Percentiles rank a stretch among this genome's conserved stretches.
These are phyloP conservation scores for Macroramphosus scolopax DNA, from an alignment of 2,797 vertebrate species.

Conservation along the genomic window DNA sequence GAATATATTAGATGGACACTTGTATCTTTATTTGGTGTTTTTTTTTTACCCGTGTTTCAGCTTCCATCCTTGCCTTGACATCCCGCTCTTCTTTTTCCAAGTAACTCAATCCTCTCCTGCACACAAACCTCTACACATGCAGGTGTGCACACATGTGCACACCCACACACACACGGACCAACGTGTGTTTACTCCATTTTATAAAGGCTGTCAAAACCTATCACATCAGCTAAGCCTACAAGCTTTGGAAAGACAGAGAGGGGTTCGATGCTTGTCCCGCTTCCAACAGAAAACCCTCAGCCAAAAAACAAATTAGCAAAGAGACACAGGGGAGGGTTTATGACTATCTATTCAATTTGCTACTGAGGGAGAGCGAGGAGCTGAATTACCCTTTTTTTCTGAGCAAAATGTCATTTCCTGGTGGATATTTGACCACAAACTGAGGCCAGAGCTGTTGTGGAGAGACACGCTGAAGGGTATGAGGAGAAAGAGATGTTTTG, in stretches of 20 bases:
- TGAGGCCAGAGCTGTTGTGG: constrained; percentile 50
- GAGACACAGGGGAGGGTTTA: constrained; percentile 51
- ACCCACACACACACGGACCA: constrained; percentile 13
- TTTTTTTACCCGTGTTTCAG: no score
- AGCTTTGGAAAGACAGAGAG: constrained; percentile 37
- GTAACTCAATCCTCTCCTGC: constrained; percentile 15
- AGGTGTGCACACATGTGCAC: background rate
- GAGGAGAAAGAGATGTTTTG: constrained; percentile 45
- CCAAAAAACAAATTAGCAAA: constrained; percentile 54
- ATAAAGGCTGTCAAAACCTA: constrained; percentile 52
- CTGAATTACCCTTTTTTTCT: constrained; percentile 21
- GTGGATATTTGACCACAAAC: constrained; percentile 53
- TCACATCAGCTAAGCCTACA: constrained; percentile 41
- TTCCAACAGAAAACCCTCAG: constrained; percentile 33
- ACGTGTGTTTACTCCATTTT: constrained; percentile 35
- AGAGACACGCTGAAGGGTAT: constrained; percentile 32
- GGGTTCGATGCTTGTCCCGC: constrained; percentile 16
- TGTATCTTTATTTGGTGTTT: no score
- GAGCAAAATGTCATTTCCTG: constrained; percentile 50
- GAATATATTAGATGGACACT: no score
- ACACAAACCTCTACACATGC: constrained; percentile 1
- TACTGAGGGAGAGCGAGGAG: constrained; percentile 18
- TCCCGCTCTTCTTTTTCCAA: constrained; percentile 47
- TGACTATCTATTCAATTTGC: constrained; percentile 57
- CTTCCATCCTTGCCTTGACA: constrained; percentile 63